Evolutionary conservation across 2,888 invertebrate species (phyloP).

Genomic region (Cosmorhoe ocellata): DNA sequence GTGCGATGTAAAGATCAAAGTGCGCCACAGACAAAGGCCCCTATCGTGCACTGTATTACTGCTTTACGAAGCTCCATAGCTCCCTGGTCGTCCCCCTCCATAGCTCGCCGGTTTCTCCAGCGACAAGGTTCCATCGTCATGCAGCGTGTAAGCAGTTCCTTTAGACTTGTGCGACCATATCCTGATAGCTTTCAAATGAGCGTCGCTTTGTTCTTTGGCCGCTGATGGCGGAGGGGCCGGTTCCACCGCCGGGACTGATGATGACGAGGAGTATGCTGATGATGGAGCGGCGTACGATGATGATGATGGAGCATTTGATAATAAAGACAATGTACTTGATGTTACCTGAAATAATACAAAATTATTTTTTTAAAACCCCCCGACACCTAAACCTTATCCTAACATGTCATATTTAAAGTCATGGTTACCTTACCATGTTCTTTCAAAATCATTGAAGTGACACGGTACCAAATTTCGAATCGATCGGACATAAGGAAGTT

Average conservation of each 20-base stretch:
- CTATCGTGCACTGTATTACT: too few relatives aligned
- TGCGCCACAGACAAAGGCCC: too few relatives aligned
- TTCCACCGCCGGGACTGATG: slow-evolving; percentile 48
- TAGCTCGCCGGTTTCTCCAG: slow-evolving; percentile 54
- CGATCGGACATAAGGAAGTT: too few relatives aligned
- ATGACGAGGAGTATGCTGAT: slow-evolving; percentile 25
- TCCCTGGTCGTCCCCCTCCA: slow-evolving; percentile 1
- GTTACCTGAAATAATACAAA: slow-evolving; percentile 3
- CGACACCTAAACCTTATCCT: too few relatives aligned
- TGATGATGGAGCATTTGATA: slow-evolving; percentile 27
- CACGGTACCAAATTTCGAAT: too few relatives aligned
- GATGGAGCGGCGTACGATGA: slow-evolving; percentile 36
- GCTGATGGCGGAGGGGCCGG: slow-evolving; percentile 56
- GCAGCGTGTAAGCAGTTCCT: slow-evolving; percentile 70
- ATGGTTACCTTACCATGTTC: too few relatives aligned
- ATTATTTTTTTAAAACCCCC: too few relatives aligned
- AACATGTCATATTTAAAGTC: too few relatives aligned
- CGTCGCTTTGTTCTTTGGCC: slow-evolving; percentile 65
- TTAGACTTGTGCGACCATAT: slow-evolving; percentile 73
- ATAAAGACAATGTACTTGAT: background rate
- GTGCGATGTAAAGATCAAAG: too few relatives aligned
- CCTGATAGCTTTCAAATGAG: slow-evolving; percentile 68
- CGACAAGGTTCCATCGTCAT: slow-evolving; percentile 68
- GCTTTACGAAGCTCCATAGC: slow-evolving; percentile 38
- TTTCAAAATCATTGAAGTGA: too few relatives aligned